A percentile compares a stretch with the other conserved stretches of the same genome.
phyloP scores from a whole-genome alignment of 2,888 invertebrate species.

The Scaptomyza tumidula region DNA sequence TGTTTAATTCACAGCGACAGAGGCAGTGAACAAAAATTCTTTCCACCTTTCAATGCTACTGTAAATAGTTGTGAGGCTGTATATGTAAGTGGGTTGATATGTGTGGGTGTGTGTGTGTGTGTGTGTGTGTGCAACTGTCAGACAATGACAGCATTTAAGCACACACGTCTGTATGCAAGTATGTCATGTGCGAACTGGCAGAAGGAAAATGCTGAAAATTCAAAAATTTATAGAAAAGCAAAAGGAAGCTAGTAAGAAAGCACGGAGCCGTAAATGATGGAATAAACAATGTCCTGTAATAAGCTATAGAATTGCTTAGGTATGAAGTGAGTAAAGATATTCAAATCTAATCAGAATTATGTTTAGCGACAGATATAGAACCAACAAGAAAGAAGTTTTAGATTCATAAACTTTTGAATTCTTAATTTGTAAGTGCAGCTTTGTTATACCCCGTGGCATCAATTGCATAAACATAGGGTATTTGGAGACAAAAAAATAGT shows the following conservation, averaged over 20 bases:
- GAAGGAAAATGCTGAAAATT: slow-evolving; percentile 54
- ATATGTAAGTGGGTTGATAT: slow-evolving; percentile 1
- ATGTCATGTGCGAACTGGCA: slow-evolving; percentile 47
- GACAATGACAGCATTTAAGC: slow-evolving; percentile 64
- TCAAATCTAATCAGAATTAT: neutral
- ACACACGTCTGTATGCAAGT: slow-evolving; percentile 52
- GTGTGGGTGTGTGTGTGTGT: slow-evolving; percentile 1
- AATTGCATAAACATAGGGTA: slow-evolving; percentile 13
- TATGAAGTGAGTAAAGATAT: neutral
- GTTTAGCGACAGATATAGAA: neutral
- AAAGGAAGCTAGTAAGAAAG: slow-evolving; percentile 41
- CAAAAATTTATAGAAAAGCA: slow-evolving; percentile 66
- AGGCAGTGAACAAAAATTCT: slow-evolving; percentile 18
- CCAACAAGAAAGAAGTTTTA: too few relatives aligned
- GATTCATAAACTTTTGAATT: too few relatives aligned
- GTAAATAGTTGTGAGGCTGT: slow-evolving; percentile 8
- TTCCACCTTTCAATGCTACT: slow-evolving; percentile 8
- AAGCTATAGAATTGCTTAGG: neutral
- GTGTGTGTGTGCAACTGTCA: slow-evolving; percentile 36
- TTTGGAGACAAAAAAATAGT: slow-evolving; percentile 23
- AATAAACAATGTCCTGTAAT: slow-evolving; percentile 4
- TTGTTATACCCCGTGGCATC: neutral
- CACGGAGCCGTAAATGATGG: neutral
- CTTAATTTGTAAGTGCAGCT: neutral
- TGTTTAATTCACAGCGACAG: slow-evolving; percentile 36